Evolutionary conservation across 1,140 invertebrate genomes (phyloP), one percentile per base, ranked within the genome.

Genomic region (Oppia nitens): DNA sequence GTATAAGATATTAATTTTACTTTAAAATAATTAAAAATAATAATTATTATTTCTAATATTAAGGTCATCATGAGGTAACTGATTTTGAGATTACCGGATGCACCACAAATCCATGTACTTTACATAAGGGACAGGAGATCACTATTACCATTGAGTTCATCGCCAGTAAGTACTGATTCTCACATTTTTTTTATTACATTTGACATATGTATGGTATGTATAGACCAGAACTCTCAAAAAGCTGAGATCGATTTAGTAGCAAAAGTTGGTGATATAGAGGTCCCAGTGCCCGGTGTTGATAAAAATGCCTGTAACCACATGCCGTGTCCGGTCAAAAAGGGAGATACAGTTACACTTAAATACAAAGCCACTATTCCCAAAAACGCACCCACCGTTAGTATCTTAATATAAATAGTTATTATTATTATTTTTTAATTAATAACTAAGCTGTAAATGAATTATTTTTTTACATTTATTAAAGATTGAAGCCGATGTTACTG

Each of bases 261-360:
- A 14, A 28, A 50, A 17, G 21, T 57, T 3, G 47, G 47, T 24
- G 56, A 47, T 24, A 28, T 57, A n/a, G 47, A 52, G 29, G 50
- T 57, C 24, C 47, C 9, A 26, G 56, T 57, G 12, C 56, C 56
- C 3, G 50, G 50, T 28, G 47, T 57, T 11, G 26, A 57, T 25
- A 17, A 11, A 6, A 26, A 57, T 45, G 47, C 9, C 27, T 57
- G 56, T 25, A n/a, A 57, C n/a, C 25, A 57, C 23, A 20, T 57
- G 2, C 9, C 48, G 23, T 57, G 56, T 17, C 56, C 56, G 40
- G 2, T 57, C 9, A 20, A 12, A 4, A 57, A 57, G 26, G 56
- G 56, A 49, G 25, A 57, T 6, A 51, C 49, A 6, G 6, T 9
- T 28, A 51, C 49, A 9, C 26, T 56, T 29, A 29, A 56, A 26